Evolutionary conservation across 2,113 vertebrate species (phyloP), one percentile per base, ranked within the genome.

Genomic region (Leucosticte australis): DNA sequence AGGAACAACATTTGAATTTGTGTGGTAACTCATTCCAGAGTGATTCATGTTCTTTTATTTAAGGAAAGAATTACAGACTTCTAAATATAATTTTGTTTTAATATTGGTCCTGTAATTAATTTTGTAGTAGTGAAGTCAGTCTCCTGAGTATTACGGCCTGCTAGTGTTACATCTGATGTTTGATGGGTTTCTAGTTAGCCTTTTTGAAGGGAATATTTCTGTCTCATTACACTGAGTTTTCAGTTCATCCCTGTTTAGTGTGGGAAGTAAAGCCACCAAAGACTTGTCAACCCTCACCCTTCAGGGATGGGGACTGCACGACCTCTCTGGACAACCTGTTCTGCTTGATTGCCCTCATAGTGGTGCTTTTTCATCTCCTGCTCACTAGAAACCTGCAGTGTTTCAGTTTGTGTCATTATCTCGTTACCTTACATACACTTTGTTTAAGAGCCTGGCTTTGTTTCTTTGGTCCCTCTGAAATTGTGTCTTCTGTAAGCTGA

Each of bases 51-150:
- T 22, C 70, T 92, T 94, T 86, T 94, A 86, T 77, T 95, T 87
- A 94, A 85, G 89, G 46, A 91, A 93, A 82, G 87, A 95, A 81
- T 97, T 91, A 84, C 82, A 85, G 44, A 27, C 68, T 75, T 73
- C 56, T 49, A 69, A 89, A 80, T 95, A 85, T 47, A 76, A 84
- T 94, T 97, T 95, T 62, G 35, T 44, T 50, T 89, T 50, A 64
- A 78, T 96, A 90, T 90, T 94, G 78, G 83, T 92, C 68, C 78
- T 81, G 26, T 83, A 90, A 94, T 94, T 97, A 94, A 94, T 89
- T 91, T 92, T 65, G 68, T 50, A 65, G 76, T 85, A 82, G 79
- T 84, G 74, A 52, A 16, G 75, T 93, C 7, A 56, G 37, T 95
- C 90, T 95, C 46, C 92, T 96, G 93, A 90, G 85, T 92, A 93